Evolutionary conservation across 2,113 vertebrate genomes (phyloP), one percentile per base, ranked within the genome.

Genomic region (Haemorhous mexicanus): DNA sequence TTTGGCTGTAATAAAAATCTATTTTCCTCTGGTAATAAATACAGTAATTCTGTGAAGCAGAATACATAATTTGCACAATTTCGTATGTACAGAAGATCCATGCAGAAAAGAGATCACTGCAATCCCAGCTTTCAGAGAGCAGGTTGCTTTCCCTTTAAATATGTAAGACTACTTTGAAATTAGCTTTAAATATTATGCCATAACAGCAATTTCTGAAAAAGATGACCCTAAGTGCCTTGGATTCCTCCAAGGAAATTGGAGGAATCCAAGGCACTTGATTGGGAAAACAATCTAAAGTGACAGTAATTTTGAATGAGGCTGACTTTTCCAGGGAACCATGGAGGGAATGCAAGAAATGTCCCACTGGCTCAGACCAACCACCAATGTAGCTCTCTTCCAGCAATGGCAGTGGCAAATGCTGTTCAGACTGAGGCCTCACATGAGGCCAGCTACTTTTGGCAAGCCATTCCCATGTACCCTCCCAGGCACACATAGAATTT

Each of bases 1-100:
- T 97, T 97, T 98, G 97, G 97, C 97, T 97, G 94, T 96, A 98
- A 98, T 98, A 97, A 98, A 98, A 98, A 98, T 97, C 96, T 97
- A 96, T 98, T 98, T 98, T 98, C 95, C 90, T 98, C 95, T 96
- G 74, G 94, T 96, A 97, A 97, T 96, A 97, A 98, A 98, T 97
- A 97, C 8, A 97, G 87, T 96, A 94, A 91, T 97, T 97, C 92
- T 94, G 74, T 94, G 90, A 98, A 97, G 98, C 33, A 95, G 96
- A 97, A 98, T 97, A 97, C 84, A 81, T 96, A 96, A 97, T 97
- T 97, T 96, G 27, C 46, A 95, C 87, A 91, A 94, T 89, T 70
- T 83, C 77, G 39, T 82, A 91, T 44, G 88, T 86, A 96, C 52
- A 90, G 62, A 94, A 95, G 61, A 93, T 53, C 52, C 50, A 70